A percentile compares a stretch with the other conserved stretches of the same genome.
phyloP scores from a whole-genome alignment of 2,113 vertebrate genomes.

The Hoplias malabaricus region DNA sequence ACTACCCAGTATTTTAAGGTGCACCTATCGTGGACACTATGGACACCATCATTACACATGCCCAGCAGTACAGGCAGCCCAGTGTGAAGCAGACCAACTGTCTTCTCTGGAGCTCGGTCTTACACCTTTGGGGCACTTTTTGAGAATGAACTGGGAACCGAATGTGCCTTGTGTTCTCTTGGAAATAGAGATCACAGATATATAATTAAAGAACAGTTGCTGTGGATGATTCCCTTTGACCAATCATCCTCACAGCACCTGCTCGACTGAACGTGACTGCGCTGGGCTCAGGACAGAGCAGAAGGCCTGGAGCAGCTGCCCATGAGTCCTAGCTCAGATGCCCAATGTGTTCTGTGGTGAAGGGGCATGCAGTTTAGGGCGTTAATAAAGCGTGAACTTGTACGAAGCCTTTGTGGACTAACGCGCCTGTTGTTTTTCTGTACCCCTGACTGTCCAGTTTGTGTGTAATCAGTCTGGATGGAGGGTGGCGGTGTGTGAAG shows the following conservation, averaged over 20 bases:
- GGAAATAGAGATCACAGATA: neutral
- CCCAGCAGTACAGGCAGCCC: too few relatives aligned
- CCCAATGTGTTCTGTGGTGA: neutral
- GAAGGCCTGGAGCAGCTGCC: neutral
- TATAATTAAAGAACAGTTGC: neutral
- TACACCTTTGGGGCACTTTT: too few relatives aligned
- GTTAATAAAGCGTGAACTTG: neutral
- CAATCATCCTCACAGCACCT: neutral
- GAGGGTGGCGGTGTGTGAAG: neutral
- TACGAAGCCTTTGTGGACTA: slow-evolving; percentile 7
- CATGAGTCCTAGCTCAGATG: too few relatives aligned
- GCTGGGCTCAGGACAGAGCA: neutral
- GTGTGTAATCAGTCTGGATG: slow-evolving; percentile 6
- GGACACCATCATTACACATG: too few relatives aligned
- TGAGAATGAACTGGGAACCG: neutral
- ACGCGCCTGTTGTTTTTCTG: neutral
- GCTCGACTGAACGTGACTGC: neutral
- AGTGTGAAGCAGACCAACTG: too few relatives aligned
- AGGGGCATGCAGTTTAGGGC: neutral
- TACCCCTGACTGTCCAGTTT: slow-evolving; percentile 27
- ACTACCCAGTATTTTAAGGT: too few relatives aligned
- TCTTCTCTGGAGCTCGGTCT: too few relatives aligned
- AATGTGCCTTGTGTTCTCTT: neutral
- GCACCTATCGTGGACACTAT: too few relatives aligned
- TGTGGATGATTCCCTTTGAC: slow-evolving; percentile 8